Evolutionary conservation across 2,888 invertebrate genomes (phyloP).

Genomic region (Nemurella pictetii): DNA sequence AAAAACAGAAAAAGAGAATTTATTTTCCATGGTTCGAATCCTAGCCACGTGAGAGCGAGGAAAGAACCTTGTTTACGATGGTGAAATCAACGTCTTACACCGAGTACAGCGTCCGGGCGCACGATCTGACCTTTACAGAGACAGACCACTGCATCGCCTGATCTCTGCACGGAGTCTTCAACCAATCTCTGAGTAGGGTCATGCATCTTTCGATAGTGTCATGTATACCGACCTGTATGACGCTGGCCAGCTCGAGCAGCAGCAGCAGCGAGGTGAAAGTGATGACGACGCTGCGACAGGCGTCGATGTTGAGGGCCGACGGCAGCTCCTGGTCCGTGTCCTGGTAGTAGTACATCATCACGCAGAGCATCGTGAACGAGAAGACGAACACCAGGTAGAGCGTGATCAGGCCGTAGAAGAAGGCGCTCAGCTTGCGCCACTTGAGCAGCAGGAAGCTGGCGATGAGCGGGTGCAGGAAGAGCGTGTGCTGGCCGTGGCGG

Average conservation of each 20-base stretch:
- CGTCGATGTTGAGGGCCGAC: conserved; percentile 50
- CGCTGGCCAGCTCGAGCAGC: conserved; percentile 40
- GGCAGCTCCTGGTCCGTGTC: conserved; percentile 47
- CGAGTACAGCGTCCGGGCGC: too few species aligned
- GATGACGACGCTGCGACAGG: conserved; percentile 54
- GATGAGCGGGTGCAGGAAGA: conserved; percentile 60
- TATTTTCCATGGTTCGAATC: too few species aligned
- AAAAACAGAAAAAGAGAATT: too few species aligned
- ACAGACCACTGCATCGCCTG: too few species aligned
- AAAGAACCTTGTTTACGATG: too few species aligned
- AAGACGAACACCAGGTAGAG: conserved; percentile 57
- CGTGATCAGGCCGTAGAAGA: conserved; percentile 58
- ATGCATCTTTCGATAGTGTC: too few species aligned
- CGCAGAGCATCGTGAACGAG: conserved; percentile 52
- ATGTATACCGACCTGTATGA: neutral
- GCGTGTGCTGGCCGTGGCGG: conserved; percentile 54
- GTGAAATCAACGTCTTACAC: too few species aligned
- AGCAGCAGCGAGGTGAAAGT: conserved; percentile 52
- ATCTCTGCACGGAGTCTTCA: too few species aligned
- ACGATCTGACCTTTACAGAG: too few species aligned
- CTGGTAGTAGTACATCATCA: conserved; percentile 52
- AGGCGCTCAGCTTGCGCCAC: conserved; percentile 59
- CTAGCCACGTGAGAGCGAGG: too few species aligned
- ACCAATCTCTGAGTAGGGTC: too few species aligned
- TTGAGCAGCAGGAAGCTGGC: conserved; percentile 62